Base-by-base conservation (phyloP, 1,140 invertebrate genomes). In the Scaptomyza pallida region DNA sequence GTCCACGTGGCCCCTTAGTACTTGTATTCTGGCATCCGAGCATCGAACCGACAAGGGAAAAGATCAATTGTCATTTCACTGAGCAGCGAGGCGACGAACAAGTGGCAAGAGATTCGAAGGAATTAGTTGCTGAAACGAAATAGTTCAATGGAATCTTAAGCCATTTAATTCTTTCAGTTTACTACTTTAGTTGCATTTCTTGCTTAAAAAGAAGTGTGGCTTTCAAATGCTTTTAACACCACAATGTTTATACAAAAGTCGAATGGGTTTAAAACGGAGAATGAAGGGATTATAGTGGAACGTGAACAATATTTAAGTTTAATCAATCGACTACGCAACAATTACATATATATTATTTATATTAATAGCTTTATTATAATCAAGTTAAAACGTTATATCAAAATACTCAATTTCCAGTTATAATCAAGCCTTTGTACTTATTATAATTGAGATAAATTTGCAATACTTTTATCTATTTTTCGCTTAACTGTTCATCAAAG, bases 61-160 rank as follows among this genome's bases (percentile, higher is more conserved):
- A 62, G 64, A 62, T 68, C 64, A 73, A 68, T 59, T 55, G 59
- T 59, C 54, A 47, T 63, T 51, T 47, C 54, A 40, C 61, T 60
- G 51, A 63, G 35, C 15, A 70, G 33, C 63, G 30, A 41, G 19
- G 30, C 8, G 23, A 4, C 15, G 35, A 26, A 33, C 16, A 57
- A 51, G 35, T 48, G 45, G 26, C 33, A 41, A 12, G n/a, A 52
- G 21, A 43, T 52, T 62, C 2, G 4, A 33, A 3, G 35, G 17
- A 56, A 63, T 52, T 63, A 50, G 43, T 63, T 37, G 63, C 43
- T 52, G 57, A 5, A 40, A 54, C 21, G 62, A 44, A 55, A 68
- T 44, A 47, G 33, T 17, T 52, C 40, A 60, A 41, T 44, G 41
- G 33, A 48, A 26, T 60, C 26, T 47, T 40, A 35, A 51, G 40